Evolutionary conservation across 2,113 vertebrate genomes (phyloP).

Genomic region (Oryzias javanicus): DNA sequence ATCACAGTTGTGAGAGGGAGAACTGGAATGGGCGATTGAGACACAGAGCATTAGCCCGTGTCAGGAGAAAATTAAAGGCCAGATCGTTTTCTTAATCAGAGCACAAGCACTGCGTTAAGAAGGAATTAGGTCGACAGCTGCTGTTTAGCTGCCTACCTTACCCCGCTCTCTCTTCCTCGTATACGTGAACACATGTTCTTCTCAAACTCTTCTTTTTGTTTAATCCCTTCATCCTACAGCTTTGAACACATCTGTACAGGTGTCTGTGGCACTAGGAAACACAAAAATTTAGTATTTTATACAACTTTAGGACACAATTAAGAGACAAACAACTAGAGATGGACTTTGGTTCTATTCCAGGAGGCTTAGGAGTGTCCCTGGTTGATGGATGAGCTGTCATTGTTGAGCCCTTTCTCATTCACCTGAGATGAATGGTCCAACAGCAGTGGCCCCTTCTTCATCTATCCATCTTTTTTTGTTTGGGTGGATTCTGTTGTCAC

Average conservation of each 20-base stretch:
- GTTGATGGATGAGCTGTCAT: constrained; percentile 75
- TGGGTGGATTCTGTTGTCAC: constrained; percentile 45
- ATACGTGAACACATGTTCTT: constrained; percentile 28
- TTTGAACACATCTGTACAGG: constrained; percentile 2
- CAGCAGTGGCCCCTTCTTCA: constrained; percentile 52
- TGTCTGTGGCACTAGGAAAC: too few species aligned
- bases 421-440: constrained; percentile 74
- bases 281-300: too few species aligned
- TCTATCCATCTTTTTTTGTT: constrained; percentile 62
- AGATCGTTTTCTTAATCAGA: constrained; percentile 96
- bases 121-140: constrained; percentile 97
- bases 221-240: constrained; percentile 19
- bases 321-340: constrained; percentile 23
- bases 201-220: constrained; percentile 22
- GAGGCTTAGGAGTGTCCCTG: constrained; percentile 58
- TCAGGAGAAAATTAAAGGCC: constrained; percentile 93
- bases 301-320: background rate
- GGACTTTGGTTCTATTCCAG: constrained; percentile 70
- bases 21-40: constrained; percentile 78
- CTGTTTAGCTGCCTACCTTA: constrained; percentile 74
- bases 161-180: constrained; percentile 56
- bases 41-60: constrained; percentile 91
- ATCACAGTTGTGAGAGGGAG: constrained; percentile 32
- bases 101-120: constrained; percentile 91
- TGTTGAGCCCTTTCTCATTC: constrained; percentile 56